These are phyloP conservation scores for Sternarchorhynchus goeldii DNA, from an alignment of 2,797 vertebrate genomes.

Conservation along the genomic window DNA sequence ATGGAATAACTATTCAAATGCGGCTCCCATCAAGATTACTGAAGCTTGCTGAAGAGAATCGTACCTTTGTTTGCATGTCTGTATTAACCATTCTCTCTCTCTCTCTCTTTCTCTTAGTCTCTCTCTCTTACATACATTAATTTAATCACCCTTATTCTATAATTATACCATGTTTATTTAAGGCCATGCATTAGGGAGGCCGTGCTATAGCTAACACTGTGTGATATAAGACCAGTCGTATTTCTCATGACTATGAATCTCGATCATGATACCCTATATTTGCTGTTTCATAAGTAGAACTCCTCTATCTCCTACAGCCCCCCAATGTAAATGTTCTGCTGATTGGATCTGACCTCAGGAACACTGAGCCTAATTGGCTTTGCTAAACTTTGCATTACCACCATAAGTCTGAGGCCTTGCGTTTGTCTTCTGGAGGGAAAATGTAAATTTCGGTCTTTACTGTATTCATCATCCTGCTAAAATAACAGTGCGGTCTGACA, in stretches of 20 bases:
- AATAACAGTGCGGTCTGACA: slow-evolving; percentile 48
- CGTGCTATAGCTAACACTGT: too few relatives aligned
- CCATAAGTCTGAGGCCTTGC: slow-evolving; percentile 50
- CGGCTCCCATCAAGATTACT: slow-evolving; percentile 42
- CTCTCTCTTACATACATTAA: not conserved
- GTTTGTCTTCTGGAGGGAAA: slow-evolving; percentile 37
- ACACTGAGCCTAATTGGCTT: slow-evolving; percentile 53
- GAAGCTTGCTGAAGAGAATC: slow-evolving; percentile 27
- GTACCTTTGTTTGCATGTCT: not conserved
- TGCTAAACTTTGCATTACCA: slow-evolving; percentile 51
- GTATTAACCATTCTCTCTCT: not conserved
- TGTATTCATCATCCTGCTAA: slow-evolving; percentile 52
- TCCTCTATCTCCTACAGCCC: slow-evolving; percentile 13
- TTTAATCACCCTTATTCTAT: not conserved
- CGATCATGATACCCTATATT: slow-evolving; percentile 5
- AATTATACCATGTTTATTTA: too few relatives aligned
- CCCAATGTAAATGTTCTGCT: slow-evolving; percentile 35
- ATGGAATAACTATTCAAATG: slow-evolving; percentile 42
- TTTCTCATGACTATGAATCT: slow-evolving; percentile 20
- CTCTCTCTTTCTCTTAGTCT: not conserved
- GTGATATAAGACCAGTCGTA: not conserved
- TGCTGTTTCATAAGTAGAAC: slow-evolving; percentile 3
- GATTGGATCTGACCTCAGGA: slow-evolving; percentile 57
- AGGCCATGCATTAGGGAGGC: not conserved
- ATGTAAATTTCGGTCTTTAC: slow-evolving; percentile 55